Percentiles rank a stretch among this genome's conserved stretches.
These are phyloP conservation scores for Hyles lineata DNA, from an alignment of 2,888 invertebrate genomes.

Conservation along the genomic window DNA sequence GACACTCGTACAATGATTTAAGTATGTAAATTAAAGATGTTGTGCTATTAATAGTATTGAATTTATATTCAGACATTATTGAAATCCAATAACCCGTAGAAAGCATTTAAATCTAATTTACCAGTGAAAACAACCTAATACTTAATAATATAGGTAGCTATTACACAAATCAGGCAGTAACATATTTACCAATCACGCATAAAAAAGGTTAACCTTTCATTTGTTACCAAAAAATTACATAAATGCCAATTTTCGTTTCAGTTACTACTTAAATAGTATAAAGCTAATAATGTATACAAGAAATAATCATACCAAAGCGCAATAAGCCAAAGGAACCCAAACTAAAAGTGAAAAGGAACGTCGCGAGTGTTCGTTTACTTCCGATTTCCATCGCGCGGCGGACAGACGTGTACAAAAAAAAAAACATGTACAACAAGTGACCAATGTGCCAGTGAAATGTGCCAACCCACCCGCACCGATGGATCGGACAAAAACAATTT, in stretches of 20 bases:
- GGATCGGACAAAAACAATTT: slow-evolving; percentile 62
- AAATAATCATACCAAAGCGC: slow-evolving; percentile 14
- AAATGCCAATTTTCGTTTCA: background rate
- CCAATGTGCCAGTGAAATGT: slow-evolving; percentile 61
- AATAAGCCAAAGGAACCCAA: slow-evolving; percentile 40
- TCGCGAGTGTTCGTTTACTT: slow-evolving; percentile 65
- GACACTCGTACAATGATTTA: no score
- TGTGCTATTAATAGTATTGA: no score
- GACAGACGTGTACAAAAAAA: slow-evolving; percentile 59
- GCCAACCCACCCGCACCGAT: slow-evolving; percentile 55
- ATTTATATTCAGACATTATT: no score
- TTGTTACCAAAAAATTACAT: background rate
- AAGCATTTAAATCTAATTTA: no score
- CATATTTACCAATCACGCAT: slow-evolving; percentile 18
- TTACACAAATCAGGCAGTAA: no score
- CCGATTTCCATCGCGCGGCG: slow-evolving; percentile 70
- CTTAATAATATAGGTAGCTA: no score
- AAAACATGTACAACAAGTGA: slow-evolving; percentile 41
- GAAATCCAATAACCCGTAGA: no score
- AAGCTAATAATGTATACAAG: background rate
- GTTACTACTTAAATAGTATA: background rate
- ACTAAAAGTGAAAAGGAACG: slow-evolving; percentile 77
- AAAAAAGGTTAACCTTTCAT: background rate
- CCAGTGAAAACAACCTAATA: no score
- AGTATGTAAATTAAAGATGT: no score